Base-by-base conservation (phyloP, 2,888 invertebrate species). In the Diachrysia chrysitis region DNA sequence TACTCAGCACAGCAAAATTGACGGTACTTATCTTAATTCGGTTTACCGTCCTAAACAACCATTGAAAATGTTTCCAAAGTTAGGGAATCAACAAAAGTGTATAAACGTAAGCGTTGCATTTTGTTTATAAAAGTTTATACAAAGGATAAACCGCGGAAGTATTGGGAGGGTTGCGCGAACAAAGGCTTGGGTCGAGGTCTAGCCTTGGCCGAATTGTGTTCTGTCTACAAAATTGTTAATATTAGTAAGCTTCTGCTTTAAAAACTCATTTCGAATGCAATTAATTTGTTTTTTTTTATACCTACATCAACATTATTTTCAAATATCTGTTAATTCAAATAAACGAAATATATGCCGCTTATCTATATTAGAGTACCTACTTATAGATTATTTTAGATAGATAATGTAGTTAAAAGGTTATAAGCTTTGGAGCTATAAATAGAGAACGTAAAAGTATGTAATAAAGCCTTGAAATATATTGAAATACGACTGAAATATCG, bases 131-230 rank as follows among this genome's bases (percentile, higher is more conserved):
- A 87, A 87, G 81, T 85, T 86, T 79, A 79, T 82, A 85, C 87
- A 89, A 89, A 89, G 86, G 85, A 87, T 83, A 78, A 80, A 80
- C 87, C 83, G 89, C 81, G 84, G 82, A 88, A 89, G 86, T 89
- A 89, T 87, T 87, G 86, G 86, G 85, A 85, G 83, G 85, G 81
- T 82, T 81, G 82, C 63, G 82, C 63, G 82, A 85, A 92, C 89
- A 92, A 93, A 92, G 89, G 90, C 88, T 66, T 82, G 87, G 92
- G 92, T 90, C 94, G 91, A 89, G 91, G 90, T 84, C 84, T 90
- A 86, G 86, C 94, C 94, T 94, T 94, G 94, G 89, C 94, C 94
- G 91, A 75, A 83, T 84, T 85, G 64, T 71, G 76, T 64, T 73
- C 83, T 76, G 76, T 81, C 80, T 81, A 85, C 83, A 81, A 87